These are phyloP conservation scores for Dromiciops gliroides DNA, from an alignment of 2,113 vertebrate genomes.

Conservation along the genomic window DNA sequence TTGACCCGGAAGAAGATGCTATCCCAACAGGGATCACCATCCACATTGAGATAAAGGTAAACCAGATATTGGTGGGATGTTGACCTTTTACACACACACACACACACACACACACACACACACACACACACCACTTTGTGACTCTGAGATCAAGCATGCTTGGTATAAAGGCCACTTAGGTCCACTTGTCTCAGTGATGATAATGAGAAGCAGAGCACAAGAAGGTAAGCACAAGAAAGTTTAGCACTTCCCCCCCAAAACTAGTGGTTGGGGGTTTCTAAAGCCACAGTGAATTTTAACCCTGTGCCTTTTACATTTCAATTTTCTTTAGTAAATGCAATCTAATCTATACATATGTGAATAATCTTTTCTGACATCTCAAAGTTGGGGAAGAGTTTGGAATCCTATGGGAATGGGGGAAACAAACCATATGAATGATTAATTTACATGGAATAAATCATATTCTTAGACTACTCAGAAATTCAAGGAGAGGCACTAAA, in stretches of 20 bases:
- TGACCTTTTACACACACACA: background rate
- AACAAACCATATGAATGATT: background rate
- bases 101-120: background rate
- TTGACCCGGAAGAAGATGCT: background rate
- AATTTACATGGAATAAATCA: background rate
- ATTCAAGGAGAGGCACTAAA: background rate
- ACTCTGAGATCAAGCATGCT: background rate
- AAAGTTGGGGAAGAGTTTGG: background rate
- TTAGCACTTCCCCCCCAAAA: background rate
- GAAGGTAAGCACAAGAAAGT: background rate
- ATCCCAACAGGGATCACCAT: too few species aligned
- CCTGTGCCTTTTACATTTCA: background rate
- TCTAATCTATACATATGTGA: background rate
- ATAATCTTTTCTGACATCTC: background rate
- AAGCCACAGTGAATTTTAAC: background rate
- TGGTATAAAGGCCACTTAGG: background rate
- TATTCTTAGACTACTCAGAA: background rate
- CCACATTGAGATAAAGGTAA: background rate
- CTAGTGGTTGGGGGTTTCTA: background rate
- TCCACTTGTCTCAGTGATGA: background rate
- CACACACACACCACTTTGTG: background rate
- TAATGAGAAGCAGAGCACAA: background rate
- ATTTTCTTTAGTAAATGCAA: background rate
- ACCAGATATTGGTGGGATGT: background rate
- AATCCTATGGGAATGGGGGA: background rate